Evolutionary conservation across 2,888 invertebrate genomes (phyloP).

Genomic region (Caenorhabditis drosophilae): DNA sequence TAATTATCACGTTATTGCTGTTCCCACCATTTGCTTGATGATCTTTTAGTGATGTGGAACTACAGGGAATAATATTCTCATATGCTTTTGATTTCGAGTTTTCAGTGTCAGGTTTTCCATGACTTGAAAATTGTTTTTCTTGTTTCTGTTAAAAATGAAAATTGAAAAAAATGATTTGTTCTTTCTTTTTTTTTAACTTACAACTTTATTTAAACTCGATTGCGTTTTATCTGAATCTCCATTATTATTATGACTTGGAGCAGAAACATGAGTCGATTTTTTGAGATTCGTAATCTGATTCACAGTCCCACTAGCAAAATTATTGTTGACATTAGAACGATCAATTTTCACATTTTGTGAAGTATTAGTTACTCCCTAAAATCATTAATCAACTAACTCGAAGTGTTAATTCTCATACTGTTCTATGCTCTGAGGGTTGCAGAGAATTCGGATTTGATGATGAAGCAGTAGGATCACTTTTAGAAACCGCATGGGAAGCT

Average conservation of each 20-base stretch:
- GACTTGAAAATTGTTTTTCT: slow-evolving; percentile 20
- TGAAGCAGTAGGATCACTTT: slow-evolving; percentile 33
- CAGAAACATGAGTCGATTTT: too few relatives aligned
- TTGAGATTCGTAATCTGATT: too few relatives aligned
- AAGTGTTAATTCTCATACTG: too few relatives aligned
- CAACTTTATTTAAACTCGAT: slow-evolving; percentile 33
- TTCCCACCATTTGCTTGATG: slow-evolving; percentile 21
- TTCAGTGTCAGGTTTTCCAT: slow-evolving; percentile 15
- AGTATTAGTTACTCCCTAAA: too few relatives aligned
- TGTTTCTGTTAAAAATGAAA: slow-evolving; percentile 26
- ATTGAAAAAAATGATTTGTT: too few relatives aligned
- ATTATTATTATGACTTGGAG: too few relatives aligned
- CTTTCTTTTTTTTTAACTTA: not conserved
- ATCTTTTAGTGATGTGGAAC: slow-evolving; percentile 1
- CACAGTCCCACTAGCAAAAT: too few relatives aligned
- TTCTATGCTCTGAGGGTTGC: not conserved
- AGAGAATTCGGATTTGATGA: slow-evolving; percentile 5
- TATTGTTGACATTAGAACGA: too few relatives aligned
- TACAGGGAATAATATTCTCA: not conserved
- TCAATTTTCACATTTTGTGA: too few relatives aligned
- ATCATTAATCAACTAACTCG: too few relatives aligned
- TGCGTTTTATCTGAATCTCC: slow-evolving; percentile 31
- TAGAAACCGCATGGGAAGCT: slow-evolving; percentile 49
- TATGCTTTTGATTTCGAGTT: slow-evolving; percentile 7
- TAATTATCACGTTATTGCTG: too few relatives aligned